Evolutionary conservation across 2,113 vertebrate species (phyloP).

Genomic region (Pipa parva): DNA sequence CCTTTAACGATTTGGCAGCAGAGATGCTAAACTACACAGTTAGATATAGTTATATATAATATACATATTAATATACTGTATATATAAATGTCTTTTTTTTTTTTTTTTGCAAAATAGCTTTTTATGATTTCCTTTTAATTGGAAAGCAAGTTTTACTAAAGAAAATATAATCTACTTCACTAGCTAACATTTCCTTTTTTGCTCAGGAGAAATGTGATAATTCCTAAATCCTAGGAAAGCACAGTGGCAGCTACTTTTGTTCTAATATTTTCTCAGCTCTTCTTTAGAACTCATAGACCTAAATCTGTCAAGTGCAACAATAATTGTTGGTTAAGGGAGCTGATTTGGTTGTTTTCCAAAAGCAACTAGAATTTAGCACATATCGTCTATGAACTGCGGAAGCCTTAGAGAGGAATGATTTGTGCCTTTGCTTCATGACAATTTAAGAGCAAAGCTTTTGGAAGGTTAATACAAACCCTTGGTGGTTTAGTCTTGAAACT

Average conservation of each 20-base stretch:
- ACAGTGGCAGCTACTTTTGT: background rate
- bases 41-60: too few species aligned
- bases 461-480: slow-evolving; percentile 6
- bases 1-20: too few species aligned
- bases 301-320: slow-evolving; percentile 28
- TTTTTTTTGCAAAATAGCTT: too few species aligned
- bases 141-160: background rate
- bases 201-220: background rate
- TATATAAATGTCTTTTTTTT: too few species aligned
- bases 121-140: background rate
- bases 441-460: slow-evolving; percentile 13
- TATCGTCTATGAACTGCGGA: slow-evolving; percentile 6
- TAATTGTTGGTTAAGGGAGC: slow-evolving; percentile 27
- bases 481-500: background rate
- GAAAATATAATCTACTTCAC: background rate
- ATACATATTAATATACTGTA: too few species aligned
- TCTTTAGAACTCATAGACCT: slow-evolving; percentile 14
- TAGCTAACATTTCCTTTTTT: background rate
- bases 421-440: slow-evolving; percentile 26
- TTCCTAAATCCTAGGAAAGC: slow-evolving; percentile 1
- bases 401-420: slow-evolving; percentile 13
- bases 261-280: background rate
- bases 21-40: too few species aligned
- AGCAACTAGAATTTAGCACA: slow-evolving; percentile 7
- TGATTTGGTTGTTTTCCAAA: slow-evolving; percentile 31